Evolutionary conservation across 1,140 invertebrate genomes (phyloP).

Genomic region (Leucophenga varia): DNA sequence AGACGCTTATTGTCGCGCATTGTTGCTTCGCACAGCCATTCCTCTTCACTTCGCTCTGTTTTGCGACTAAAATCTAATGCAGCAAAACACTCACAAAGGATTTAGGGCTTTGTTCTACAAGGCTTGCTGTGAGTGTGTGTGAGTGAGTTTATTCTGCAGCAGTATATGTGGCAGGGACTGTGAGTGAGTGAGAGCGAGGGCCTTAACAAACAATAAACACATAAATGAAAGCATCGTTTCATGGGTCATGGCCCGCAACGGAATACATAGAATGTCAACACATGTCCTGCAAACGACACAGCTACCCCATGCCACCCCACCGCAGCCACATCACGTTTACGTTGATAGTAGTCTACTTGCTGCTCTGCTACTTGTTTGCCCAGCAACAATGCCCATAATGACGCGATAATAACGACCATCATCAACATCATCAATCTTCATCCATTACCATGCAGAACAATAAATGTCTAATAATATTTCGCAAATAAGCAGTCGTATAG

Average conservation of each 20-base stretch:
- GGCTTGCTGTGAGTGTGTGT: too few species aligned
- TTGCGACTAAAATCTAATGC: too few species aligned
- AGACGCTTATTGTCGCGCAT: slow-evolving; percentile 45
- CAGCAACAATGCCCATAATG: slow-evolving; percentile 17
- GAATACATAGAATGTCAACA: slow-evolving; percentile 9
- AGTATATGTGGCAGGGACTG: slow-evolving; percentile 2
- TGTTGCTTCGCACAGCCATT: slow-evolving; percentile 24
- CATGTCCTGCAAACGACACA: slow-evolving; percentile 3
- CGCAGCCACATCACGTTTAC: too few species aligned
- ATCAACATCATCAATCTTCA: slow-evolving; percentile 43
- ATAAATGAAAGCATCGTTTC: slow-evolving; percentile 31
- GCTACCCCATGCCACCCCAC: too few species aligned
- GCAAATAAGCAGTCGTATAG: slow-evolving; percentile 8
- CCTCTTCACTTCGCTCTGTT: too few species aligned
- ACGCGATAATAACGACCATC: slow-evolving; percentile 35
- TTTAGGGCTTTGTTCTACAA: too few species aligned
- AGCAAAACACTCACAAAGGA: slow-evolving; percentile 27
- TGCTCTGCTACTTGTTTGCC: too few species aligned
- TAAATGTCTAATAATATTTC: slow-evolving; percentile 30
- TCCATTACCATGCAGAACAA: slow-evolving; percentile 33
- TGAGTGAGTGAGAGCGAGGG: slow-evolving; percentile 2
- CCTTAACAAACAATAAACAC: slow-evolving; percentile 31
- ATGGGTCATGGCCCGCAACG: slow-evolving; percentile 9
- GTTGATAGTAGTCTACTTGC: too few species aligned
- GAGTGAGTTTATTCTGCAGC: too few species aligned